These are phyloP conservation scores for Rynchops niger DNA, from an alignment of 2,113 vertebrate genomes.

Conservation along the genomic window DNA sequence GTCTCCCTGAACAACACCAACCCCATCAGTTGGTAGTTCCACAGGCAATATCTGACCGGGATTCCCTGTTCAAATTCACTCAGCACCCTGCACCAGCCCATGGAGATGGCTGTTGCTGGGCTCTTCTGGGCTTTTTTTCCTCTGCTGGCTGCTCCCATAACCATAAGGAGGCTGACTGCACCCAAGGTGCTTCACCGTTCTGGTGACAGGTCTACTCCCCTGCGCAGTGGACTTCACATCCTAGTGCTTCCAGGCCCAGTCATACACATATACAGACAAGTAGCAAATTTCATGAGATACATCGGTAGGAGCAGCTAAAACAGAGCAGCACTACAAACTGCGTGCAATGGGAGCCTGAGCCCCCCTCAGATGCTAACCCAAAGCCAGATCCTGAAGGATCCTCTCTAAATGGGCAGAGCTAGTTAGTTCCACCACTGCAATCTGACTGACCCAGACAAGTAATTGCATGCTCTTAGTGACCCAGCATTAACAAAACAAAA, in stretches of 20 bases:
- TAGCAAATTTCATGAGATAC: background rate
- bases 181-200: background rate
- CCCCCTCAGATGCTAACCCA: background rate
- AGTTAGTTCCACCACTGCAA: background rate
- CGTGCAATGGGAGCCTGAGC: rapidly evolving
- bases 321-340: background rate
- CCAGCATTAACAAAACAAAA: background rate
- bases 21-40: background rate
- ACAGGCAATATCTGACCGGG: too few species aligned
- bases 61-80: rapidly evolving
- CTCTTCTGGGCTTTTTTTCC: background rate
- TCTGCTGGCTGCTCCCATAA: rapidly evolving
- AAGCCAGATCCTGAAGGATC: background rate
- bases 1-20: rapidly evolving
- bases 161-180: rapidly evolving
- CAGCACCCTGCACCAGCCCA: rapidly evolving
- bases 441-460: rapidly evolving
- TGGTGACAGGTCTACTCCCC: background rate
- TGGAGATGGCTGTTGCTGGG: too few species aligned
- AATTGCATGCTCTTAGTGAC: background rate
- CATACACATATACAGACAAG: rapidly evolving
- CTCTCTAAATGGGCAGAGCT: background rate
- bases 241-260: background rate
- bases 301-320: background rate
- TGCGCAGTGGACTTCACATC: background rate